phyloP scores from a whole-genome alignment of 2,797 vertebrate species.

The Chanos chanos region DNA sequence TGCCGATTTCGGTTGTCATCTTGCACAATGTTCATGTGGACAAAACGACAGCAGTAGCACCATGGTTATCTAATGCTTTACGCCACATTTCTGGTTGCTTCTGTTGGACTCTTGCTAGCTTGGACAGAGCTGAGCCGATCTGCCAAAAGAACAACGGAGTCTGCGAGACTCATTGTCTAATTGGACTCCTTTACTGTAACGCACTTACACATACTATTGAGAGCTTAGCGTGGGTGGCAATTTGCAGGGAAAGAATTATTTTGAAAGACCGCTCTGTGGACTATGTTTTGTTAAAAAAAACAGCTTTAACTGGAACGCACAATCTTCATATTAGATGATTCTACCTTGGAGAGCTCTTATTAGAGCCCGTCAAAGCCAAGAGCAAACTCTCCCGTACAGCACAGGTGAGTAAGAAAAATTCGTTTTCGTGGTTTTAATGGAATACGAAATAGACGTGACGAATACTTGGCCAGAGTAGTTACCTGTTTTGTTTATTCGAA shows the following conservation, averaged over 20 bases:
- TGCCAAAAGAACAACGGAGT: background rate
- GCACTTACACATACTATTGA: background rate
- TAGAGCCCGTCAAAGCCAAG: no score
- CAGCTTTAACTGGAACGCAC: background rate
- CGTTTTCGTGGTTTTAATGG: no score
- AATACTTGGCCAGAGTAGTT: no score
- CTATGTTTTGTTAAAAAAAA: background rate
- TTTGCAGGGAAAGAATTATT: no score
- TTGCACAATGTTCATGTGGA: slow-evolving; percentile 4
- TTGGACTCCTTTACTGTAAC: slow-evolving; percentile 3
- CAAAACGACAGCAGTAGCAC: background rate
- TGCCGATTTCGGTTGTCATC: background rate
- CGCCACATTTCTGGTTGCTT: background rate
- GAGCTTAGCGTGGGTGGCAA: no score
- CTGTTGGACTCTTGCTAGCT: background rate
- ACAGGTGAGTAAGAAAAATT: no score
- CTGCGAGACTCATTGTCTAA: background rate
- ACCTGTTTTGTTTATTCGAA: no score
- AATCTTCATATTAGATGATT: background rate
- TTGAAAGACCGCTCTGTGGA: background rate
- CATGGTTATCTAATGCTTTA: background rate
- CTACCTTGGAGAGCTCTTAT: no score
- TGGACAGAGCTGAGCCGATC: background rate
- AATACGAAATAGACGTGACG: no score
- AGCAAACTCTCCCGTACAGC: no score